These are phyloP conservation scores for Agrilus planipennis DNA, from an alignment of 1,140 invertebrate species.

Conservation along the genomic window DNA sequence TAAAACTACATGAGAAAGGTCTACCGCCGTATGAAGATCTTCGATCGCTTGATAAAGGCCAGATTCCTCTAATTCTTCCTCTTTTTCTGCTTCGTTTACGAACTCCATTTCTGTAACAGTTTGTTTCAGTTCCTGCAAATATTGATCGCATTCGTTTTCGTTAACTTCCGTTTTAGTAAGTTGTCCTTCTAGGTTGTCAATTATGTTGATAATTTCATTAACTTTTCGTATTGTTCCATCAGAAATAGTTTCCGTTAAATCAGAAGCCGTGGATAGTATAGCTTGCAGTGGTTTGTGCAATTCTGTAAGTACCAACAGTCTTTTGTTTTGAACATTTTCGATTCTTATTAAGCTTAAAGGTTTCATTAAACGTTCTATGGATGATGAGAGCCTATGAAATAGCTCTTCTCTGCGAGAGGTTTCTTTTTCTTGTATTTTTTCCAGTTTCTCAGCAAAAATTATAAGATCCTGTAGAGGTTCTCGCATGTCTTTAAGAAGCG, in stretches of 20 bases:
- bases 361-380: background rate
- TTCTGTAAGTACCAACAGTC: constrained; percentile 13
- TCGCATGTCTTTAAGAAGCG: constrained; percentile 28
- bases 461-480: constrained; percentile 38
- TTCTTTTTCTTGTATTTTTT: constrained; percentile 30
- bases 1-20: constrained; percentile 18
- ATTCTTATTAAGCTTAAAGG: background rate
- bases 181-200: background rate
- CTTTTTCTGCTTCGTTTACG: constrained; percentile 15
- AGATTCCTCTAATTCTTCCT: no score
- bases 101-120: constrained; percentile 11
- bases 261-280: no score
- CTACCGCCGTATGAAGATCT: constrained; percentile 19
- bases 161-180: constrained; percentile 11
- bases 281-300: constrained; percentile 21
- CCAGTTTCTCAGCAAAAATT: constrained; percentile 33
- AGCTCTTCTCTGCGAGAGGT: background rate
- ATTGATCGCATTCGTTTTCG: no score
- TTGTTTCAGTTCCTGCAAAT: constrained; percentile 17
- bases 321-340: constrained; percentile 5
- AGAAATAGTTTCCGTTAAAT: no score
- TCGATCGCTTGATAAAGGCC: no score
- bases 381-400: constrained; percentile 11
- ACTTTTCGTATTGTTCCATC: no score
- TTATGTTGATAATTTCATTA: no score